Conservation (phyloP, 2,113 vertebrate genomes). For the Pelecanus crispus region DNA sequence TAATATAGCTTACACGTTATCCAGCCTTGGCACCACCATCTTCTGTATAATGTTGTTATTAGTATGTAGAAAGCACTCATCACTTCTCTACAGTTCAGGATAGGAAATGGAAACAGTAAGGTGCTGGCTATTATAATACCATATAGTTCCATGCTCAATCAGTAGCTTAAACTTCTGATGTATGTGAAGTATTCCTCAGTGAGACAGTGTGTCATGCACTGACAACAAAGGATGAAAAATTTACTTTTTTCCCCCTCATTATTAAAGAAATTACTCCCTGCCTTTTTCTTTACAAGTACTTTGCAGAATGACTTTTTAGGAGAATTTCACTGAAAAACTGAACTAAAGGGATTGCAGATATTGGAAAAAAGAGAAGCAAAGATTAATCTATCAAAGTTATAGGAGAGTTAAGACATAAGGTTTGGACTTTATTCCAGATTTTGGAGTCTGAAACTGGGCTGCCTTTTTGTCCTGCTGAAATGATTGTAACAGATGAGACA, state of each 20-base stretch:
- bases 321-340: not conserved
- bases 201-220: not conserved
- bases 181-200: not conserved
- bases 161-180: not conserved
- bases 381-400: not conserved
- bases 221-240: not conserved
- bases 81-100: not conserved
- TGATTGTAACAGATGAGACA: not conserved
- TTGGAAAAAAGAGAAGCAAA: not conserved
- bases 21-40: not conserved
- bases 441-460: not conserved
- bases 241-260: rapidly evolving
- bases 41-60: not conserved
- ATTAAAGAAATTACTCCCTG: not conserved
- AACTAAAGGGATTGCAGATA: not conserved
- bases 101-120: not conserved
- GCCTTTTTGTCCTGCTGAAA: not conserved
- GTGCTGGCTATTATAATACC: not conserved
- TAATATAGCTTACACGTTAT: not conserved
- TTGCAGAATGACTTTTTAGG: not conserved
- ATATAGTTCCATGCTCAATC: not conserved
- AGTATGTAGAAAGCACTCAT: not conserved
- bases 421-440: not conserved
- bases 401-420: not conserved
- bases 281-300: not conserved